Base-by-base conservation (phyloP, 2,888 invertebrate species). In the Amphimallon solstitiale region DNA sequence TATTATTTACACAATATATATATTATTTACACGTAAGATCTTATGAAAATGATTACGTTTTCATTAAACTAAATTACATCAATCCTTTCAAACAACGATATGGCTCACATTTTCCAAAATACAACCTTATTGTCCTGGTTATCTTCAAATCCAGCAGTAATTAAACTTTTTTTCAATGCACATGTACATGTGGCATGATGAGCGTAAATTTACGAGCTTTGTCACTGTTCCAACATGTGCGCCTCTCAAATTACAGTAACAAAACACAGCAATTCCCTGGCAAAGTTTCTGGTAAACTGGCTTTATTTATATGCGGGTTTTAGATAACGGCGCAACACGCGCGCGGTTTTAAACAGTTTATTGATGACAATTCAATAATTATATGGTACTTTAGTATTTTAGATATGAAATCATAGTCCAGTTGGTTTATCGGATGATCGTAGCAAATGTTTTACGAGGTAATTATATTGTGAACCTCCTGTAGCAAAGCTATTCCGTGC, bases 301-400 rank as follows among this genome's bases (percentile, higher is more conserved):
- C 63, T 66, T 66, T 70, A 68, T 70, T 66, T 68, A 68, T 60
- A 63, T 46, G 56, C 51, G 46, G 63, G 70, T 51, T 59, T 67
- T 70, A 69, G 68, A 70, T 70, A 70, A 70, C 68, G 65, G 56
- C 56, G 10, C 48, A 68, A 67, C 67, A 56, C 61, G 65, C 40
- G 63, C 60, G 61, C 66, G 65, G 67, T 65, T 65, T 69, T 70
- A 73, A 75, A 71, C 73, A 73, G 72, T 75, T 74, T 75, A 75
- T 74, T 72, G 72, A 75, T 75, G 75, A 74, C 73, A 74, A 75
- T 74, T 73, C 75, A 73, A 75, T 75, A 75, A 75, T 75, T 74
- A 74, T 72, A 74, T 70, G 71, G 73, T 72, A 74, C 71, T 74
- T 75, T 74, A 71, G 72, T 71, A 74, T 74, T 75, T 74, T 74